Conservation (phyloP, 2,797 vertebrate species). For the Oryzias sinensis region DNA sequence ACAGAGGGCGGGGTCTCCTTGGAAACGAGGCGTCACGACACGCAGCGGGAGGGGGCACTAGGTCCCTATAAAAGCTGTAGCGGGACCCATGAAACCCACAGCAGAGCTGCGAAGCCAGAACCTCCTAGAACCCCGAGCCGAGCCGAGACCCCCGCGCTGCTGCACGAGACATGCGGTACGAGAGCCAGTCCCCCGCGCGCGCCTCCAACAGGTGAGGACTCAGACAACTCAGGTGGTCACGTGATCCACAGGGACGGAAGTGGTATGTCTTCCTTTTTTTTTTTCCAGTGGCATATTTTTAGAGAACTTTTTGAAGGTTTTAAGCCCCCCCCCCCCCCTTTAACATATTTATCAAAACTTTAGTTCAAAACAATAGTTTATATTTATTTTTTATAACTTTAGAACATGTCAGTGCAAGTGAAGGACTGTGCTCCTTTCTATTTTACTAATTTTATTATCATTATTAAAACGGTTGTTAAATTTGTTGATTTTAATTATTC, state of each 20-base stretch:
- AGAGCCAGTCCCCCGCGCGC: neutral
- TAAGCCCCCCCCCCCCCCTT: no score
- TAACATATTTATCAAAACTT: no score
- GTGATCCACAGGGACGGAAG: no score
- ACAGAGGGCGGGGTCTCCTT: constrained; percentile 20
- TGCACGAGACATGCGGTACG: constrained; percentile 11
- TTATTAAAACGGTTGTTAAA: neutral
- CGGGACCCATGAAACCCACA: neutral
- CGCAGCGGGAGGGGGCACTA: neutral
- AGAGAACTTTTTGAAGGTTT: no score
- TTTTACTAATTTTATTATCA: neutral
- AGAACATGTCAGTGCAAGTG: no score
- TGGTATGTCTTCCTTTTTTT: no score
- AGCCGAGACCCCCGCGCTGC: neutral
- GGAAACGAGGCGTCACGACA: constrained; percentile 44
- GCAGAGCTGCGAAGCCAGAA: neutral
- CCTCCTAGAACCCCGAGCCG: neutral
- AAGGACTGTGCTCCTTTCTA: no score
- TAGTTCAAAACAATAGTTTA: no score
- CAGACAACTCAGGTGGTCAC: neutral
- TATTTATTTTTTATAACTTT: no score
- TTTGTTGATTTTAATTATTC: neutral
- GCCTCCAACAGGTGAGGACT: constrained; percentile 24
- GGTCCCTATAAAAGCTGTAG: constrained; percentile 27
- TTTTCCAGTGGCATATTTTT: no score